Base-by-base conservation (phyloP, 2,113 vertebrate species). In the Athene noctua region DNA sequence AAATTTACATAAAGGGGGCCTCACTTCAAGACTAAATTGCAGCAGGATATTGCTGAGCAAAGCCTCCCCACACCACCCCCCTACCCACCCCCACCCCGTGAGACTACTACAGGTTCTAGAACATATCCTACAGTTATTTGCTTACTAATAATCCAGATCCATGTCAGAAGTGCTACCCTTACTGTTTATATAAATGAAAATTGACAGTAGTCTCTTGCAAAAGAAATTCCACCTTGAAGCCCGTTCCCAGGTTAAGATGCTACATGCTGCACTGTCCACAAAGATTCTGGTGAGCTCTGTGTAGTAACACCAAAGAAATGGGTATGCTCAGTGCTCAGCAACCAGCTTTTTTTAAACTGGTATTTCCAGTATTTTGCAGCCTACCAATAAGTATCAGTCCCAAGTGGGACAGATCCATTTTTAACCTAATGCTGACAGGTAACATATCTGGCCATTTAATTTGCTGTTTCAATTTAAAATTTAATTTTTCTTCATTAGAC, bases 1-100 rank as follows among this genome's bases (percentile, higher is more conserved):
- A 80, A 96, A 97, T 98, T 97, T 97, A 97, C 95, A 98, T 97
- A 97, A 96, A 97, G 86, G 96, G 95, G 80, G 80, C 94, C 96
- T 92, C 88, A 94, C 86, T 96, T 97, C 91, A 65, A 73, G 94
- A 61, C 82, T 49, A 84, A 94, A 92, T 16, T 95, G 92, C 92
- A 96, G 82, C 68, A 70, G 49, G 65, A 91, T 83, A 90, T 44
- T 92, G 71, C 93, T 70, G 15, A 93, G 84, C 57, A 96, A 96
- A 95, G 59, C 82, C 80, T 74, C 54, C 29, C 36, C 92, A 68
- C 10, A 5, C 74, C 38, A 38, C 85, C 81, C 54, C 52, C 30
- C 6, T 30, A 6, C 6, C 16, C 52, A 27, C 36, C 93, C 71
- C 10, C 5, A 78, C 80, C 79, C 38, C 59, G 9, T 23, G 7